Evolutionary conservation across 1,140 invertebrate genomes (phyloP), one percentile per base, ranked within the genome.

Genomic region (Zaprionus kolodkinae): DNA sequence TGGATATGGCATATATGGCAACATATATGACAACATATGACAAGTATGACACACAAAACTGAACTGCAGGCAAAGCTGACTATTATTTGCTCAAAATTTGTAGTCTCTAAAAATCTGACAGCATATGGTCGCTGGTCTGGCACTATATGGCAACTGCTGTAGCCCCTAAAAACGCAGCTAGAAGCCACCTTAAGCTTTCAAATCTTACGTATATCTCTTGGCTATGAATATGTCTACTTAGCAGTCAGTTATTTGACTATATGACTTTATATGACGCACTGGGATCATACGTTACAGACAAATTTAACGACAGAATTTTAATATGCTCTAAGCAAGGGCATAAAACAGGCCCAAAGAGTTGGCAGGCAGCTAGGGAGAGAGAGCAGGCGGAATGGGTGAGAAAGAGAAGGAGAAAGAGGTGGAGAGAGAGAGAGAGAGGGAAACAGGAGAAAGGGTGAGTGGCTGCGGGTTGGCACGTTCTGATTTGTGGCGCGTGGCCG

Each of bases 401-500:
- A 48, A 17, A 12, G 45, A 40, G 17, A 5, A 15, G 33, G 4
- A 17, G 13, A 12, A 3, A 21, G 12, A 12, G 21, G 12, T 10
- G 12, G 45, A 9, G 17, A 50, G 10, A 35, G 30, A 0, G 15
- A 48, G 43, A 17, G 43, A 17, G 43, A 48, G 7, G 1, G 10
- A 21, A 15, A 21, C 2, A 21, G 21, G 21, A 21, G 21, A 21
- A 21, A 1, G 12, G 43, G 15, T 12, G 11, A 7, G 6, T 6
- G 35, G 12, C 38, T 40, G 11, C 17, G 59, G 38, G 38, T 43
- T 63, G 40, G 45, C 17, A 25, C 43, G 30, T 43, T 70, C 66
- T 57, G 59, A 70, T 74, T 70, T 70, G 72, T 74, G 57, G 72
- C 72, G 40, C 50, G 66, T 69, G 72, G 72, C 52, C 52, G 48